Evolutionary conservation across 1,140 invertebrate genomes (phyloP).

Genomic region (Tetranychus urticae): DNA sequence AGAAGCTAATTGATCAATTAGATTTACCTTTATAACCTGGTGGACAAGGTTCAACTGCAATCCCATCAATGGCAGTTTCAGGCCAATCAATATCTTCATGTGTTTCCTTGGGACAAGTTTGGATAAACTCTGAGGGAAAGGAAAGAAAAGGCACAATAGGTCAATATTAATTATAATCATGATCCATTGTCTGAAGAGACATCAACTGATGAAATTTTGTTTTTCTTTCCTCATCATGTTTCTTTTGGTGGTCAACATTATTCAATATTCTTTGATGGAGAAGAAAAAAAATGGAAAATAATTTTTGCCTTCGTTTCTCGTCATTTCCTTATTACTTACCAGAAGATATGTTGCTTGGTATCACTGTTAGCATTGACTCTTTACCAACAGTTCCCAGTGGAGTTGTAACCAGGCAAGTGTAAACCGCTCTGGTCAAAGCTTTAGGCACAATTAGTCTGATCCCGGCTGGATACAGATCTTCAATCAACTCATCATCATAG

Average conservation of each 20-base stretch:
- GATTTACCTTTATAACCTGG: no score
- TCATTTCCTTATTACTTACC: neutral
- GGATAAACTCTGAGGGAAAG: neutral
- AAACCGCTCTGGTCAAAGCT: slow-evolving; percentile 6
- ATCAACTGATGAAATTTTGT: no score
- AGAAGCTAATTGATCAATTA: neutral
- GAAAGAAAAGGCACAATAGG: neutral
- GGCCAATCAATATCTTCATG: slow-evolving; percentile 10
- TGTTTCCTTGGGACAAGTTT: slow-evolving; percentile 6
- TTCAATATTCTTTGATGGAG: no score
- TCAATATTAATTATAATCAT: no score
- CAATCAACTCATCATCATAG: slow-evolving; percentile 10
- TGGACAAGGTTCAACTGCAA: slow-evolving; percentile 10
- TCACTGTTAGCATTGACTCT: slow-evolving; percentile 8
- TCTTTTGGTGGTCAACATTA: no score
- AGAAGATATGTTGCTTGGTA: slow-evolving; percentile 1
- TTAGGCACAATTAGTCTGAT: slow-evolving; percentile 9
- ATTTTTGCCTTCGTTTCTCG: no score
- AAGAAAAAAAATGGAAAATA: no score
- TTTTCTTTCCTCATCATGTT: no score
- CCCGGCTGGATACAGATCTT: slow-evolving; percentile 13
- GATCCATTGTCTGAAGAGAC: no score
- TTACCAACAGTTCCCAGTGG: slow-evolving; percentile 4
- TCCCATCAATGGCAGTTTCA: slow-evolving; percentile 7
- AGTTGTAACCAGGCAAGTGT: slow-evolving; percentile 12